Conservation (phyloP, 2,113 vertebrate species). For the Uropsilus gracilis region DNA sequence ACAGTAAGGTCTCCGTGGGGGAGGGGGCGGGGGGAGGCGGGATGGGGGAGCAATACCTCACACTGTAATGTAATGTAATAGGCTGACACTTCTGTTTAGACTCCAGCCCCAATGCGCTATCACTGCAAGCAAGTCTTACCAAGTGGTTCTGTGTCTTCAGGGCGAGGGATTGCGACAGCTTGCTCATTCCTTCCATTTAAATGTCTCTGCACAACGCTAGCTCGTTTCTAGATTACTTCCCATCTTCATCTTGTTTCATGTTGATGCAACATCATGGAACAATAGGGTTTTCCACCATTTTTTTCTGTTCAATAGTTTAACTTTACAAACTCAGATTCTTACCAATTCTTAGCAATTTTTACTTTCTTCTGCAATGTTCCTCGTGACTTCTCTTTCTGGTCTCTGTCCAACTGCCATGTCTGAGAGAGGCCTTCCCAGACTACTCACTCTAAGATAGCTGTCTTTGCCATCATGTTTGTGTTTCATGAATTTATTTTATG, state of each 20-base stretch:
- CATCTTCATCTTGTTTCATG: neutral
- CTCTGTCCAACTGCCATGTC: neutral
- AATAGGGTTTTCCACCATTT: neutral
- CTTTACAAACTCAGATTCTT: neutral
- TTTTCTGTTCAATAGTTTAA: neutral
- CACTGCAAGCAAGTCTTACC: neutral
- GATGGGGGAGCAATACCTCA: neutral
- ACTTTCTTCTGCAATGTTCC: neutral
- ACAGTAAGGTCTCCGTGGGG: neutral
- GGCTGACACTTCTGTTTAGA: neutral
- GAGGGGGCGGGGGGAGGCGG: no score
- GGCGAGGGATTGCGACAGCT: neutral
- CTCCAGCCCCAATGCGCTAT: neutral
- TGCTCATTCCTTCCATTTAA: neutral
- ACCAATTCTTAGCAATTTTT: neutral
- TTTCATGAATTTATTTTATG: neutral
- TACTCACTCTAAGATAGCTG: neutral
- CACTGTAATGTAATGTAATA: neutral
- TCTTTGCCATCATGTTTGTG: neutral
- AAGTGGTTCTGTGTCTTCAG: constrained; percentile 16
- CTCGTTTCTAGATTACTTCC: neutral
- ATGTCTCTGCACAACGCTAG: neutral
- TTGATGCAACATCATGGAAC: neutral
- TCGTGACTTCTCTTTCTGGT: neutral
- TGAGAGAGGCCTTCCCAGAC: neutral